These are phyloP conservation scores for Oncorhynchus clarkii DNA, from an alignment of 2,113 vertebrate genomes.

Conservation along the genomic window DNA sequence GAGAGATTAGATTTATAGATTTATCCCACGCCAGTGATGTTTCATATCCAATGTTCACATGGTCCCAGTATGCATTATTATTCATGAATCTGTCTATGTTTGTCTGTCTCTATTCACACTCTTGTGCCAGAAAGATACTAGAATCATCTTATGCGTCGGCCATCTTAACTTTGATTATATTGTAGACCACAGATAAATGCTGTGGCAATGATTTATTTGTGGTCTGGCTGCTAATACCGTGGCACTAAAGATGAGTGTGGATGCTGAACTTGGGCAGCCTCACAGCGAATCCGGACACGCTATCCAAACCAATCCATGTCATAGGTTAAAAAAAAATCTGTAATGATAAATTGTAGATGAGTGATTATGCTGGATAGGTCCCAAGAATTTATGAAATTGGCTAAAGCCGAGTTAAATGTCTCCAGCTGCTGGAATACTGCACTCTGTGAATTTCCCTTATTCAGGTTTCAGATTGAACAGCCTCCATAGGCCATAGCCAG, in stretches of 20 bases:
- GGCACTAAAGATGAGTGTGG: slow-evolving; percentile 1
- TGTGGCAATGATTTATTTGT: slow-evolving; percentile 9
- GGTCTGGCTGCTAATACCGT: slow-evolving; percentile 5
- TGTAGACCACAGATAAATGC: slow-evolving; percentile 12
- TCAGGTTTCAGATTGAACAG: slow-evolving; percentile 16
- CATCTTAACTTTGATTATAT: slow-evolving; percentile 12
- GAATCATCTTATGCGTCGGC: slow-evolving; percentile 1
- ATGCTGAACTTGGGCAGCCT: slow-evolving; percentile 7
- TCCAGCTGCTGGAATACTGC: slow-evolving; percentile 33
- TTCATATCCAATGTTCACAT: slow-evolving; percentile 37
- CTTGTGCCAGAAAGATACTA: slow-evolving; percentile 25
- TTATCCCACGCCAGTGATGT: slow-evolving; percentile 47
- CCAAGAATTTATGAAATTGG: slow-evolving; percentile 33
- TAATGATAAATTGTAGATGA: slow-evolving; percentile 37
- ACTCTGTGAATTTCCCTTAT: slow-evolving; percentile 18
- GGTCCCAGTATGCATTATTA: slow-evolving; percentile 45
- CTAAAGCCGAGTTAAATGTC: slow-evolving; percentile 33
- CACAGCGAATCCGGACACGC: slow-evolving; percentile 15
- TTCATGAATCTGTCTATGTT: slow-evolving; percentile 40
- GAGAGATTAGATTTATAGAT: slow-evolving; percentile 50
- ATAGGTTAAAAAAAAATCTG: slow-evolving; percentile 16
- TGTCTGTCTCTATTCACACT: slow-evolving; percentile 3
- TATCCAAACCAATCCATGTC: slow-evolving; percentile 17
- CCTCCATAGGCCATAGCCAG: slow-evolving; percentile 33
- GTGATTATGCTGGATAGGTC: slow-evolving; percentile 26